Percentiles rank a stretch among this genome's conserved stretches.
phyloP scores from a whole-genome alignment of 37 sponge, comb jelly and placozoan species.

The Geodia barretti region DNA sequence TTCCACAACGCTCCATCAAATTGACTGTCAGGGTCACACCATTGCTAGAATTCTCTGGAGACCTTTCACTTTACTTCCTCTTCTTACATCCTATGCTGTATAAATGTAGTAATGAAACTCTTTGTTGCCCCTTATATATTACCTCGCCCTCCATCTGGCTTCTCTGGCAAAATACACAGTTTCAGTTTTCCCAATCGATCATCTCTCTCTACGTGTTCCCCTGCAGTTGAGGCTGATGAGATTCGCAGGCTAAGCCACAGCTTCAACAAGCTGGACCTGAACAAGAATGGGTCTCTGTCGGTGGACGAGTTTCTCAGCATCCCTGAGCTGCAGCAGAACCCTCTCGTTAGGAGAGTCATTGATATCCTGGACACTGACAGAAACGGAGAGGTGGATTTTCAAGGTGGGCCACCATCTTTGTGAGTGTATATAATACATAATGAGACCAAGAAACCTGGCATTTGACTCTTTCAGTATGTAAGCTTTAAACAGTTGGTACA shows the following conservation, averaged over 20 bases:
- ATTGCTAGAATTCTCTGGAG: too few relatives aligned
- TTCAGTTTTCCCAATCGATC: too few relatives aligned
- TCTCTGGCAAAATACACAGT: too few relatives aligned
- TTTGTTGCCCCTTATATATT: too few relatives aligned
- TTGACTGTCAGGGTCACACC: too few relatives aligned
- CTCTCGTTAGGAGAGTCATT: slow-evolving; percentile 94
- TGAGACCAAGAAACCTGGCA: neutral
- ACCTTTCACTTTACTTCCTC: too few relatives aligned
- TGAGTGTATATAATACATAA: neutral
- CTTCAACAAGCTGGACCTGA: slow-evolving; percentile 93
- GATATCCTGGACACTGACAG: slow-evolving; percentile 97
- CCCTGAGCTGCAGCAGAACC: slow-evolving; percentile 99
- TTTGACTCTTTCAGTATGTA: neutral
- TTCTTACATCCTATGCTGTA: too few relatives aligned
- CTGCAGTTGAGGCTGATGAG: slow-evolving; percentile 89
- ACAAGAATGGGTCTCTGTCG: slow-evolving; percentile 93
- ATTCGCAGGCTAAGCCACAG: slow-evolving; percentile 85
- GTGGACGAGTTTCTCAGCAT: slow-evolving; percentile 95
- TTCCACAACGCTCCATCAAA: too few relatives aligned
- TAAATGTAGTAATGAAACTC: too few relatives aligned
- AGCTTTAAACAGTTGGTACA: neutral
- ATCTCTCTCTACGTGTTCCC: neutral
- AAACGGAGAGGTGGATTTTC: slow-evolving; percentile 98
- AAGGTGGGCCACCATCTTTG: slow-evolving; percentile 54
- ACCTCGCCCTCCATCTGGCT: too few relatives aligned